phyloP scores from a whole-genome alignment of 1,140 invertebrate species.

The Rhopalosiphum padi region DNA sequence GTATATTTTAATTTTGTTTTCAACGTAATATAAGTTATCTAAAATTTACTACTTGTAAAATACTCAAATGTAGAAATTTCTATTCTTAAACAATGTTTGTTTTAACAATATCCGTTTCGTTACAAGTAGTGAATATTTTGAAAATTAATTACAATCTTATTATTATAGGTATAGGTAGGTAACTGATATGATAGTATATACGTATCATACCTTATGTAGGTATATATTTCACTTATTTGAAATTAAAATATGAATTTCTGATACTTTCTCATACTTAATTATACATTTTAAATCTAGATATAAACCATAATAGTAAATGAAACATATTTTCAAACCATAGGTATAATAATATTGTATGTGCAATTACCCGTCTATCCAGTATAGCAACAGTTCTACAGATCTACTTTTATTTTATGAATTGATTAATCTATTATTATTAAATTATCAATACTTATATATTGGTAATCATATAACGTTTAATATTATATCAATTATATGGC shows the following conservation, averaged over 20 bases:
- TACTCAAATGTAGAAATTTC: not conserved
- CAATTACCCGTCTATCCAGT: not conserved
- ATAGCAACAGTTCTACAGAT: not conserved
- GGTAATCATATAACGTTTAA: not conserved
- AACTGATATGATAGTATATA: not conserved
- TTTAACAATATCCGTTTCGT: not conserved
- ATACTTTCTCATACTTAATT: slow-evolving; percentile 29
- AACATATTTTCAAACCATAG: not conserved
- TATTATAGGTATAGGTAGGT: not conserved
- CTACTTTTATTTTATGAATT: not conserved
- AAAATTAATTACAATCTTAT: not conserved
- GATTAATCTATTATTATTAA: not conserved
- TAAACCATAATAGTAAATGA: not conserved
- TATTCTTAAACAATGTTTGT: not conserved
- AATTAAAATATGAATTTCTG: slow-evolving; percentile 8
- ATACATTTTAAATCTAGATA: slow-evolving; percentile 9
- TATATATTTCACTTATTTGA: not conserved
- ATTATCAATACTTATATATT: not conserved
- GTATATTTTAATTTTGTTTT: not conserved
- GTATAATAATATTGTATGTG: not conserved
- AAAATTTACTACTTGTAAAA: not conserved
- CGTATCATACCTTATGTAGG: not conserved
- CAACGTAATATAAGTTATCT: not conserved
- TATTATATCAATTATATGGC: not conserved
- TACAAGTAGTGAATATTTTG: not conserved